These are phyloP conservation scores for Aspidoscelis tigris DNA, from an alignment of 2,113 vertebrate species.

Conservation along the genomic window DNA sequence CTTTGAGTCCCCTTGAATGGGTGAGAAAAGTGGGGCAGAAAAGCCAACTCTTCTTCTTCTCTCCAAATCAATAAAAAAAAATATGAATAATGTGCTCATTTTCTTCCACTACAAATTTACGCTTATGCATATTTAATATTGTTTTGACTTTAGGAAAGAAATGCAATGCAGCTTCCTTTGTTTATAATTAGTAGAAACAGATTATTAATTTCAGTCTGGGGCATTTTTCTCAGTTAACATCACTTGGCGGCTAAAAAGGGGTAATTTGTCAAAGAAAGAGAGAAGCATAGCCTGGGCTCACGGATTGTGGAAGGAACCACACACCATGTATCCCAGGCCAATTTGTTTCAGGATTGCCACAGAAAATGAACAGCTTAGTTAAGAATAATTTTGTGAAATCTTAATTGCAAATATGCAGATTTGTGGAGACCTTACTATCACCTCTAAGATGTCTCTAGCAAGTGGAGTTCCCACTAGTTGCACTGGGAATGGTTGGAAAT, in stretches of 20 bases:
- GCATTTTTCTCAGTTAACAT: slow-evolving; percentile 30
- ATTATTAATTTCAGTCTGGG: slow-evolving; percentile 11
- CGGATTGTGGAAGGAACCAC: not conserved
- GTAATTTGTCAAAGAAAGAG: slow-evolving; percentile 12
- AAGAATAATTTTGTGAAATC: not conserved
- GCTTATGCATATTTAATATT: slow-evolving; percentile 37
- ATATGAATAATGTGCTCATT: slow-evolving; percentile 19
- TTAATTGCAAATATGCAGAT: slow-evolving; percentile 30
- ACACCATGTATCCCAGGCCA: not conserved
- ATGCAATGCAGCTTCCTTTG: not conserved
- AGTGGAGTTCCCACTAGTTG: too few species aligned
- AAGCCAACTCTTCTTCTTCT: too few species aligned
- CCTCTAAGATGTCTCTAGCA: not conserved
- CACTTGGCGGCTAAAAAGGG: slow-evolving; percentile 2
- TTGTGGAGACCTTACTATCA: not conserved
- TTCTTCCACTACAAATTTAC: slow-evolving; percentile 12
- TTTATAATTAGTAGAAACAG: slow-evolving; percentile 35
- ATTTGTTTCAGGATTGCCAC: slow-evolving; percentile 6
- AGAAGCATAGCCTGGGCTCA: not conserved
- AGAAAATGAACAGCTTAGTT: slow-evolving; percentile 1
- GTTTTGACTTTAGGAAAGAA: slow-evolving; percentile 29
- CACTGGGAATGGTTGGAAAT: not conserved
- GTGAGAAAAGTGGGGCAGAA: too few species aligned
- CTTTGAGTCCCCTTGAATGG: too few species aligned
- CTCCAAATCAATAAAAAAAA: not conserved